Evolutionary conservation across 1,140 invertebrate genomes (phyloP).

Genomic region (Drosophila auraria): DNA sequence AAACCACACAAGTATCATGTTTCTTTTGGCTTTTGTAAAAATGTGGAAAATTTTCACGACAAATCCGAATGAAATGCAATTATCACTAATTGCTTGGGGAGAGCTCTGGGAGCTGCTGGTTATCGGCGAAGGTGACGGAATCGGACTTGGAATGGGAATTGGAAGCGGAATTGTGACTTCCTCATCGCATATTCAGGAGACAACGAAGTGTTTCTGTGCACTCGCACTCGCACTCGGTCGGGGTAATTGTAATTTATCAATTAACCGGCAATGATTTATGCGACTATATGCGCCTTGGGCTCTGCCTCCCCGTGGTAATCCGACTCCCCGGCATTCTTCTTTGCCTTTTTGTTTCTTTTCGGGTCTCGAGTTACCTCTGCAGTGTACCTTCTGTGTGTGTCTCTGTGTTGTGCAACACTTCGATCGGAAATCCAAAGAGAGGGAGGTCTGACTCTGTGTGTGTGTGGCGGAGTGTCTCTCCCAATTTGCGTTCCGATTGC

Average conservation of each 20-base stretch:
- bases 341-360: conserved; percentile 10
- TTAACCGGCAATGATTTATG: conserved; percentile 49
- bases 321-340: conserved; percentile 62
- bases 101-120: conserved; percentile 11
- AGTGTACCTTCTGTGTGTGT: conserved; percentile 17
- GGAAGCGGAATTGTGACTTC: conserved; percentile 53
- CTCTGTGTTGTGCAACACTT: conserved; percentile 62
- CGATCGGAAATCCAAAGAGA: conserved; percentile 31
- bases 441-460: conserved; percentile 15
- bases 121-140: conserved; percentile 44
- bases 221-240: not conserved
- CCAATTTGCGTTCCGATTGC: conserved; percentile 66
- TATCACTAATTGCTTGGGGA: conserved; percentile 62
- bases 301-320: conserved; percentile 27
- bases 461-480: conserved; percentile 44
- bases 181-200: conserved; percentile 47
- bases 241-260: conserved; percentile 67
- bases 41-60: conserved; percentile 69
- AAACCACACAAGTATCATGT: conserved; percentile 62
- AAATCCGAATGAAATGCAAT: conserved; percentile 69
- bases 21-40: conserved; percentile 48
- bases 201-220: not conserved
- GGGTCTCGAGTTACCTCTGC: conserved; percentile 47
- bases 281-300: conserved; percentile 34
- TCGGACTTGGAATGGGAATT: conserved; percentile 8